Conservation (phyloP, 2,888 invertebrate genomes). For the Thera obeliscata region DNA sequence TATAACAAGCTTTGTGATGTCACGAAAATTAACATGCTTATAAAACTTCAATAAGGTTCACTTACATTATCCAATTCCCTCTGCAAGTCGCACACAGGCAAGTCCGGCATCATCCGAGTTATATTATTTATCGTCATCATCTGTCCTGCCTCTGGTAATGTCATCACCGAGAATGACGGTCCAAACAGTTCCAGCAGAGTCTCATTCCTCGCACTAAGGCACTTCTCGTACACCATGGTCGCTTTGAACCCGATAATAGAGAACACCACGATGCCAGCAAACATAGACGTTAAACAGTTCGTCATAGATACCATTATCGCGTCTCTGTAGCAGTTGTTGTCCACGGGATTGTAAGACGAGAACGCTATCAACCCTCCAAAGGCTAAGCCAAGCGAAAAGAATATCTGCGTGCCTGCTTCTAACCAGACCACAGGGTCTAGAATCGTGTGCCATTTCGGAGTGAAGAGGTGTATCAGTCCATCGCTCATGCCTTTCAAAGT, state of each 20-base stretch:
- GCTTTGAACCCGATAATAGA: constrained; percentile 97
- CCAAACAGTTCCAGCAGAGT: constrained; percentile 86
- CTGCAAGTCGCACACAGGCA: constrained; percentile 92
- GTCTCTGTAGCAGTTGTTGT: constrained; percentile 98
- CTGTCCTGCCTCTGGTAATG: constrained; percentile 84
- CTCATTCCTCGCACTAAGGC: constrained; percentile 86
- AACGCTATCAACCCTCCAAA: constrained; percentile 98
- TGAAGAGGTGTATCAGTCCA: constrained; percentile 94
- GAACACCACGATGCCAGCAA: constrained; percentile 98
- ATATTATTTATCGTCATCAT: constrained; percentile 81
- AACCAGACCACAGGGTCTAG: constrained; percentile 98
- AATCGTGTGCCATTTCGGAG: constrained; percentile 96
- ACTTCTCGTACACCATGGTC: constrained; percentile 92
- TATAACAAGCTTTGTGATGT: no score
- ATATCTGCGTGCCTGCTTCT: constrained; percentile 98
- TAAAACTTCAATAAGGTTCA: constrained; percentile 40
- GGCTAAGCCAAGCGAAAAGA: constrained; percentile 97
- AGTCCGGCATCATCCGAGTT: constrained; percentile 85
- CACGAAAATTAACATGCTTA: no score
- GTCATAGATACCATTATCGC: constrained; percentile 96
- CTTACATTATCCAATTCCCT: constrained; percentile 95
- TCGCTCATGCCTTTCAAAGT: constrained; percentile 94
- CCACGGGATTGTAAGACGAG: constrained; percentile 97
- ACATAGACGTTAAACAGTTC: constrained; percentile 98
- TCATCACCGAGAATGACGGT: constrained; percentile 68